These are phyloP conservation scores for Trachelus troglodyta DNA, from an alignment of 2,888 invertebrate genomes.

Conservation along the genomic window DNA sequence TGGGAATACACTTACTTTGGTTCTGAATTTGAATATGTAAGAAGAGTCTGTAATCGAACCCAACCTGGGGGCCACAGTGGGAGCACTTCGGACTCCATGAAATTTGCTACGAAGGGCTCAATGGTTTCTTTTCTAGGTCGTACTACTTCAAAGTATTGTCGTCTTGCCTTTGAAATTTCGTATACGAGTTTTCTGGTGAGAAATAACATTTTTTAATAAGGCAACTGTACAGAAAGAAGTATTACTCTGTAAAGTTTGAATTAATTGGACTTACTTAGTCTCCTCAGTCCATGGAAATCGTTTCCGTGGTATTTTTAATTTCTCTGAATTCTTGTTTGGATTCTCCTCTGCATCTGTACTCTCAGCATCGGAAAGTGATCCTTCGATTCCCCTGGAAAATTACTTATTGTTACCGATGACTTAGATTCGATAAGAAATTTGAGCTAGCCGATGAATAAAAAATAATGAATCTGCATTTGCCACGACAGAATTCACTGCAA, in stretches of 20 bases:
- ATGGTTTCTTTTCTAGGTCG: constrained; percentile 66
- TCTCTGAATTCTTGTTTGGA: constrained; percentile 63
- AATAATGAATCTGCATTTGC: constrained; percentile 32
- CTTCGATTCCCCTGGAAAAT: constrained; percentile 58
- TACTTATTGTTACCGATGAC: not conserved
- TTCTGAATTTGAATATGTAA: constrained; percentile 67
- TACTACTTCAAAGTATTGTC: constrained; percentile 65
- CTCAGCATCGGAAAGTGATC: constrained; percentile 47
- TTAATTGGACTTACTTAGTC: constrained; percentile 67
- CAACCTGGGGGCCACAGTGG: constrained; percentile 78
- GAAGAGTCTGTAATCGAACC: constrained; percentile 71
- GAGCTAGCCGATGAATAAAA: not conserved
- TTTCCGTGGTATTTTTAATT: constrained; percentile 74
- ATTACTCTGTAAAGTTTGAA: not conserved
- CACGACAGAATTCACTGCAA: constrained; percentile 31
- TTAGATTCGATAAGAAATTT: not conserved
- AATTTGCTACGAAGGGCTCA: constrained; percentile 69
- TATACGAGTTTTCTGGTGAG: constrained; percentile 50
- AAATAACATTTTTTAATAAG: not conserved
- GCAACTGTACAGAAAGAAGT: not conserved
- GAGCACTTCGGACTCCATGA: constrained; percentile 72
- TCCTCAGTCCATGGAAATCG: constrained; percentile 80
- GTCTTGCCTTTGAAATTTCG: constrained; percentile 53
- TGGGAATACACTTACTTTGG: constrained; percentile 38
- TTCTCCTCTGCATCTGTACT: constrained; percentile 60